Evolutionary conservation across 2,888 invertebrate genomes (phyloP).

Genomic region (Dolomedes plantarius): DNA sequence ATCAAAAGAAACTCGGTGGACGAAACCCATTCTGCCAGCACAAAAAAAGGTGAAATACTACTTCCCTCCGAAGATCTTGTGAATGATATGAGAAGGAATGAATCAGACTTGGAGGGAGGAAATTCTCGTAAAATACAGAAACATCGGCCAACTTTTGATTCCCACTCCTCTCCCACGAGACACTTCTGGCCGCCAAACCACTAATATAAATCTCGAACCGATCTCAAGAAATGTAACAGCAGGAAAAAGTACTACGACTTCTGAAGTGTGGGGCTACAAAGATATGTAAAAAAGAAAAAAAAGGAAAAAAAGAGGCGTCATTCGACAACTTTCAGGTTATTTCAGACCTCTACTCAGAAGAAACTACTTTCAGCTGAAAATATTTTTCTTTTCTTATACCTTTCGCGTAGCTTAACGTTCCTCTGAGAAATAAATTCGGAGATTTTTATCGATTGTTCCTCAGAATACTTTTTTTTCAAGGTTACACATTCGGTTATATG

Average conservation of each 20-base stretch:
- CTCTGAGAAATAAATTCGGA: too few relatives aligned
- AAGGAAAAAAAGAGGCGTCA: background rate
- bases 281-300: background rate
- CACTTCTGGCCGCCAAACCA: background rate
- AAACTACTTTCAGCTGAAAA: background rate
- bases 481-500: too few relatives aligned
- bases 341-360: background rate
- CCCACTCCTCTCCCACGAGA: background rate
- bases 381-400: background rate
- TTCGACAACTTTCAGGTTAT: background rate
- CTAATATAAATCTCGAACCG: background rate
- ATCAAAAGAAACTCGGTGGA: too few relatives aligned
- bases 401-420: too few relatives aligned
- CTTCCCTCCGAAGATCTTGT: background rate
- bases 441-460: too few relatives aligned
- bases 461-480: too few relatives aligned
- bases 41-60: conserved; percentile 1
- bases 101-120: background rate
- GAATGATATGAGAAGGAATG: background rate
- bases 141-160: background rate
- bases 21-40: background rate
- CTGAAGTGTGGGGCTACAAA: background rate
- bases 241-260: background rate
- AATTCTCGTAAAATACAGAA: conserved; percentile 2
- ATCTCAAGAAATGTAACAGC: background rate